Evolutionary conservation across 2,797 vertebrate species (phyloP).

Genomic region (Thamnophis elegans): DNA sequence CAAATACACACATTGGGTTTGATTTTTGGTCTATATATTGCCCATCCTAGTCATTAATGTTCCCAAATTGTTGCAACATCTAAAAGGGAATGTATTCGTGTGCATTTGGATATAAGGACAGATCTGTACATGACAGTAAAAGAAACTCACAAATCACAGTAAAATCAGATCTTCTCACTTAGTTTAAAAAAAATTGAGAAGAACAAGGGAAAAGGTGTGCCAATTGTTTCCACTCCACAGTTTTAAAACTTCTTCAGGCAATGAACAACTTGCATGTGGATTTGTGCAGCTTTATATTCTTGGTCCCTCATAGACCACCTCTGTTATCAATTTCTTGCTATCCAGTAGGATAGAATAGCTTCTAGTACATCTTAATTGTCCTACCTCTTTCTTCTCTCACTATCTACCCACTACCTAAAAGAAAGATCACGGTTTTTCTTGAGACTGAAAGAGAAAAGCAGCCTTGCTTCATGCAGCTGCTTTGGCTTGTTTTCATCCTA

Average conservation of each 20-base stretch:
- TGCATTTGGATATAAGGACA: neutral
- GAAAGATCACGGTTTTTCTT: neutral
- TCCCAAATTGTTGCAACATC: neutral
- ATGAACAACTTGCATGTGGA: neutral
- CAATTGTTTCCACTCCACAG: neutral
- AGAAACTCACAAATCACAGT: neutral
- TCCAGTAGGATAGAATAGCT: neutral
- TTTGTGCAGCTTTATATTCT: neutral
- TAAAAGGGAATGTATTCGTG: neutral
- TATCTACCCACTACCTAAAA: neutral
- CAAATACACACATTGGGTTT: neutral
- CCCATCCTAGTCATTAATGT: neutral
- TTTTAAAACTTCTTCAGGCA: neutral
- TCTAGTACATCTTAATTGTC: neutral
- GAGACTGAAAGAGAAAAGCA: neutral
- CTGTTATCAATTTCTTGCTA: neutral
- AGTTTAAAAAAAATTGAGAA: neutral
- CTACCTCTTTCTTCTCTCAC: neutral
- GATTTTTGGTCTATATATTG: neutral
- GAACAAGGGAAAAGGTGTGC: neutral
- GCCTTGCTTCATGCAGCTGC: neutral
- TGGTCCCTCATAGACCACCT: neutral
- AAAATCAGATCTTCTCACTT: neutral
- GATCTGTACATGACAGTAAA: neutral
- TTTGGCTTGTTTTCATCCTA: neutral